A percentile compares a stretch with the other conserved stretches of the same genome.
Conservation (phyloP, 2,797 vertebrate genomes). For the Peromyscus attwateri region DNA sequence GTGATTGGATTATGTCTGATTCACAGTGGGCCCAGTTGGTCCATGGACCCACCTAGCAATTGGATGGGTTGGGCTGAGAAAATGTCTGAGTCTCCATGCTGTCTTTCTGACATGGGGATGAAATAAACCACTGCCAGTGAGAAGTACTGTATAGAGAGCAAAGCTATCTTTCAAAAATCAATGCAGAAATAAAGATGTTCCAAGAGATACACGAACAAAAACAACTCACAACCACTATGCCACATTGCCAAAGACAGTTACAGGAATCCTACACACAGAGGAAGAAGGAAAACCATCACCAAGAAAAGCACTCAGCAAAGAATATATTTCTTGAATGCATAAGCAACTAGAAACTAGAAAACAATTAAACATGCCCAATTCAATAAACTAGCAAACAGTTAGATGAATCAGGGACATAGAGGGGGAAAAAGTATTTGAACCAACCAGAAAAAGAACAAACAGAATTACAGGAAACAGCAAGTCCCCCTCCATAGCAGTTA, state of each 20-base stretch:
- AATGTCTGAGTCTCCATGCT: neutral
- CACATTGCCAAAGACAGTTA: neutral
- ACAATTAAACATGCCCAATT: neutral
- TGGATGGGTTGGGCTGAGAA: neutral
- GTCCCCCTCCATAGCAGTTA: neutral
- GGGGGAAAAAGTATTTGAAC: neutral
- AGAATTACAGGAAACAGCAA: neutral
- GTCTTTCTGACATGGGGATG: neutral
- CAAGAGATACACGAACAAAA: neutral
- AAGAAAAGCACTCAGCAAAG: neutral
- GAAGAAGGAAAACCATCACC: neutral
- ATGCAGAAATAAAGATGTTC: neutral
- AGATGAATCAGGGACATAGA: neutral
- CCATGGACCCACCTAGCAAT: fast-evolving
- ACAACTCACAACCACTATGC: neutral
- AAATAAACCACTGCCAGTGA: neutral
- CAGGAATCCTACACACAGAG: neutral
- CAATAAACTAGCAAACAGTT: neutral
- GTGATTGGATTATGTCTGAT: neutral
- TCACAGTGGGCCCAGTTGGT: neutral
- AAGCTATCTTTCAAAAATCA: neutral
- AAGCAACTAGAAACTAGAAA: neutral
- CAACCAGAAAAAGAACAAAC: neutral
- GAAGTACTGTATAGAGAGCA: neutral
- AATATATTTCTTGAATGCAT: neutral